phyloP scores from a whole-genome alignment of 2,888 invertebrate species.

The Dusona sp. region DNA sequence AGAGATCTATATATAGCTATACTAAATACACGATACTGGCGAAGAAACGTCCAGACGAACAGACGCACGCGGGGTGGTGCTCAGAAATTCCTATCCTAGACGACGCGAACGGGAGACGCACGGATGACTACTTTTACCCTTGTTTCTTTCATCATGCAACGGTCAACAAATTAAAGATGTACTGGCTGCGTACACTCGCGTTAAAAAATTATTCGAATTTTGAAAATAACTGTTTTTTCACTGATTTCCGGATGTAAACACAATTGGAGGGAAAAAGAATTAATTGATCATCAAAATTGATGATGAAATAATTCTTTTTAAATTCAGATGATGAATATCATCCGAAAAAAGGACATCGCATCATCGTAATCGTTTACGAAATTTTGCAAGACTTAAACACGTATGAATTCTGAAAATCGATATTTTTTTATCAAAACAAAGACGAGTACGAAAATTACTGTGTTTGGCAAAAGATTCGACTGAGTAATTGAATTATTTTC shows the following conservation, averaged over 20 bases:
- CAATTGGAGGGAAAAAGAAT: neutral
- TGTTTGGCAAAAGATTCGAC: neutral
- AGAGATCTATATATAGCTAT: constrained; percentile 9
- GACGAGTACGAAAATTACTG: neutral
- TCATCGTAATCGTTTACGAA: neutral
- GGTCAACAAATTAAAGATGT: constrained; percentile 60
- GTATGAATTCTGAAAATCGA: neutral
- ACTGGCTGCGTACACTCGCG: neutral
- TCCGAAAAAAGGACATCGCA: neutral
- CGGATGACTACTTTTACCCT: constrained; percentile 46
- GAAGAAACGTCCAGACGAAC: constrained; percentile 32
- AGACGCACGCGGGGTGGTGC: constrained; percentile 32
- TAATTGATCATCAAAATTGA: neutral
- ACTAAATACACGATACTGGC: neutral
- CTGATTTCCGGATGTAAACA: neutral
- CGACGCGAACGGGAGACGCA: constrained; percentile 29
- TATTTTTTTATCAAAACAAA: neutral
- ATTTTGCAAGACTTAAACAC: neutral
- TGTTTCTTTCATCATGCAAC: constrained; percentile 34
- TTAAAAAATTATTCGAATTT: neutral
- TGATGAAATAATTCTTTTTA: too few relatives aligned
- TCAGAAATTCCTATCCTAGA: constrained; percentile 66
- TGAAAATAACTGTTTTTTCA: neutral
- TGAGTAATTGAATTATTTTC: neutral
- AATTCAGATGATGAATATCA: too few relatives aligned